Evolutionary conservation across 2,888 invertebrate species (phyloP), one percentile per base, ranked within the genome.

Genomic region (Rhagophthalmus giganteus): DNA sequence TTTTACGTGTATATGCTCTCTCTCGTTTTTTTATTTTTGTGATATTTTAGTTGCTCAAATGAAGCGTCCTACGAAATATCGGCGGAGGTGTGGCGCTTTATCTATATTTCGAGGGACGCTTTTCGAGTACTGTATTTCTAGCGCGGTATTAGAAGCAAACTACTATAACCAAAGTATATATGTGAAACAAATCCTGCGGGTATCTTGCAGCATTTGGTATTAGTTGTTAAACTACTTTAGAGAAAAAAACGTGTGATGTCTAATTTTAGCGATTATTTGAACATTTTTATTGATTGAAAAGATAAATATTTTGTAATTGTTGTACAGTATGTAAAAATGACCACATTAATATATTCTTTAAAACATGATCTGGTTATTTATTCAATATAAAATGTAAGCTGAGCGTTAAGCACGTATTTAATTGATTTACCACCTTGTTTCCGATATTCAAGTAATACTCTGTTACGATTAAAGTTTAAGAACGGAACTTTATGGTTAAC

Each of bases 131-230:
- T 55, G 59, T 61, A 61, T 61, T 60, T 57, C 46, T 57, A 55
- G 54, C 60, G 58, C 55, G 61, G 61, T 61, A 61, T 61, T 61
- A 61, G 45, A 53, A 40, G 51, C 51, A 51, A 51, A 55, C 61
- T 55, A 57, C 51, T 58, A 60, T 61, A 62, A 62, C 63, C 63
- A 64, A 64, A 64, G 64, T 61, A 60, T 61, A 61, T 57, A 58
- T 62, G 55, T 57, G 55, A 55, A 49, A 8, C 34, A 40, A 38
- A 33, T 38, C 25, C 20, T 54, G 54, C 46, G 53, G 45, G 49
- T 37, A 56, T 59, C 47, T 50, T 54, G 27, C 38, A 44, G 20
- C 33, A 20, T 39, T 32, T 38, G 41, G 27, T 51, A 33, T 42
- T 45, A 47, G 42, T 51, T 45, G 15, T 48, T 38, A 44, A 48